phyloP scores from a whole-genome alignment of 53 echinoderm and acorn worm genomes.

The Temnopleurus reevesii region DNA sequence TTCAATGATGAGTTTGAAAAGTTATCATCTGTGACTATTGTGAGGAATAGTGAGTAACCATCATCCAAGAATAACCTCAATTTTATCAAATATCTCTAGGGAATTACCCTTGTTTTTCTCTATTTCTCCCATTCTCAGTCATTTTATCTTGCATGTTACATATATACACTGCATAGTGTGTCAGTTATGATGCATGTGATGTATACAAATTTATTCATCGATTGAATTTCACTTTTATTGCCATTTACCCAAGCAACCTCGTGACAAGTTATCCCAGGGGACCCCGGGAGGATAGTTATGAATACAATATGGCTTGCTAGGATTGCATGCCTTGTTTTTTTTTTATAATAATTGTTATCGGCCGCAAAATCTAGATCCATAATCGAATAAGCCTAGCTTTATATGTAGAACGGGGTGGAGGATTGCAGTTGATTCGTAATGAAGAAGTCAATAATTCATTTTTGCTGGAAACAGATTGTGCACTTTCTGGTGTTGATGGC shows the following conservation, averaged over 20 bases:
- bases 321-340: not conserved
- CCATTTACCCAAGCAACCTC: not conserved
- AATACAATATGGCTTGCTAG: not conserved
- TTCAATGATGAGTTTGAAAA: too few relatives aligned
- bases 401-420: not conserved
- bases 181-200: too few relatives aligned
- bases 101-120: too few relatives aligned
- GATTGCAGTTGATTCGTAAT: not conserved
- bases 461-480: not conserved
- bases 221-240: too few relatives aligned
- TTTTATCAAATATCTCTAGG: too few relatives aligned
- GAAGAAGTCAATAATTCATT: not conserved
- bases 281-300: not conserved
- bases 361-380: constrained; percentile 2
- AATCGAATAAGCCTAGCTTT: not conserved
- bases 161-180: too few relatives aligned
- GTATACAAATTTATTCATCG: too few relatives aligned
- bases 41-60: too few relatives aligned
- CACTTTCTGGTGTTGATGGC: not conserved
- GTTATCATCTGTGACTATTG: too few relatives aligned
- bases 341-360: not conserved
- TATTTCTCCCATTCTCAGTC: too few relatives aligned
- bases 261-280: not conserved
- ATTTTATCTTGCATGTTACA: too few relatives aligned
- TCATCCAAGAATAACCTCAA: too few relatives aligned